Evolutionary conservation across 2,113 vertebrate species (phyloP).

Genomic region (Charadrius vociferus): DNA sequence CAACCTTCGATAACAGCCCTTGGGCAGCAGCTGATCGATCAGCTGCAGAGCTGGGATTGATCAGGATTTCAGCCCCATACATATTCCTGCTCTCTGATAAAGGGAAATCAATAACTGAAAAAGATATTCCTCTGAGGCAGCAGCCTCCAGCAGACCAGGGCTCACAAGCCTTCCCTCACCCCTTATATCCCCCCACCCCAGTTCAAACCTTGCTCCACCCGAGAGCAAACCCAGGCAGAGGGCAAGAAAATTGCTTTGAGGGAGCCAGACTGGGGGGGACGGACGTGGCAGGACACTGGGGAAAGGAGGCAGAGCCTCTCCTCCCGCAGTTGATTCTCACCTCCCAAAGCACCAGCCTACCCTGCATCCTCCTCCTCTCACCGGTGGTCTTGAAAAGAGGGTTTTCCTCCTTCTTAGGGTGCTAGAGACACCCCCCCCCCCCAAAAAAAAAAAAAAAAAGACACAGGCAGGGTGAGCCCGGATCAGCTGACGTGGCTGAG

Average conservation of each 20-base stretch:
- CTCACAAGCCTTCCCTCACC: not conserved
- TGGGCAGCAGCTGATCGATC: not conserved
- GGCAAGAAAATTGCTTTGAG: not conserved
- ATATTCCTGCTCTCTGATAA: constrained; percentile 56
- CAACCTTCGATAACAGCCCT: not conserved
- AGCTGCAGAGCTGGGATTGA: not conserved
- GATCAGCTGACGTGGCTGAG: not conserved
- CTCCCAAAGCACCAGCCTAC: not conserved
- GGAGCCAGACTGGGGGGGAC: not conserved
- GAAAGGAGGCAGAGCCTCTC: not conserved
- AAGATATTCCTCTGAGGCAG: not conserved
- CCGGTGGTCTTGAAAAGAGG: accelerated
- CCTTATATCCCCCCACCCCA: not conserved
- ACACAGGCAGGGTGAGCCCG: too few relatives aligned
- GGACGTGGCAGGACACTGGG: accelerated
- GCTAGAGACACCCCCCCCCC: accelerated
- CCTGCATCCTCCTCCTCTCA: not conserved
- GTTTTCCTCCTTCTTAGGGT: not conserved
- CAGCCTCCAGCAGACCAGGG: not conserved
- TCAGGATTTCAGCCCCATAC: constrained; percentile 38
- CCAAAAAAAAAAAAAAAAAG: too few relatives aligned
- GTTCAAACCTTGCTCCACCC: not conserved
- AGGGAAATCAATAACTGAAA: constrained; percentile 24
- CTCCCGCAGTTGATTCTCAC: not conserved
- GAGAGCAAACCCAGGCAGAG: not conserved